These are phyloP conservation scores for Mesocentrotus franciscanus DNA, from an alignment of 53 echinoderm and acorn worm species.

Conservation along the genomic window DNA sequence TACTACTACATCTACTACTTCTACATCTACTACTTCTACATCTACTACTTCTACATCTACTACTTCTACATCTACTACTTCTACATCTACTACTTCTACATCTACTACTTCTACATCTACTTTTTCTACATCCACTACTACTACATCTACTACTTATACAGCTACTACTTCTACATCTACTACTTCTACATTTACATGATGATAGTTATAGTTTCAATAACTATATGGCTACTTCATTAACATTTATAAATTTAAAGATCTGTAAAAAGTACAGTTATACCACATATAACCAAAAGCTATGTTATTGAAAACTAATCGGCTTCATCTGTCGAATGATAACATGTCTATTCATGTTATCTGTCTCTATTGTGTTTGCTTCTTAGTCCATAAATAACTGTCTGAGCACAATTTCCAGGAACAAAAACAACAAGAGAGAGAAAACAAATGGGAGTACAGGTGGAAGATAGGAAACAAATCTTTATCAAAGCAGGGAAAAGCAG, in stretches of 20 bases:
- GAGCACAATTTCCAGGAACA: neutral
- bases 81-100: slow-evolving; percentile 31
- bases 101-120: slow-evolving; percentile 2
- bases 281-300: neutral
- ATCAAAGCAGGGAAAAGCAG: neutral
- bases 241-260: neutral
- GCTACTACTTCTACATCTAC: neutral
- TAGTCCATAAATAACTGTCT: neutral
- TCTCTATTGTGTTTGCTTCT: neutral
- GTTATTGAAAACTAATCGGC: neutral
- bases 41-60: neutral
- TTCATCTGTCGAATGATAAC: neutral
- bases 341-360: neutral
- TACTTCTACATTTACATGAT: neutral
- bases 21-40: slow-evolving; percentile 10
- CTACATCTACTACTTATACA: neutral
- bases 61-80: slow-evolving; percentile 14
- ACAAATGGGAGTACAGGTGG: neutral
- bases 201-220: neutral
- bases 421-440: neutral
- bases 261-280: neutral
- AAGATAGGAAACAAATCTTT: slow-evolving; percentile 5
- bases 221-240: neutral
- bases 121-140: neutral
- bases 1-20: neutral